These are phyloP conservation scores for Lepidocyrtinus sp. DNA, from an alignment of 2,888 invertebrate species.

Conservation along the genomic window DNA sequence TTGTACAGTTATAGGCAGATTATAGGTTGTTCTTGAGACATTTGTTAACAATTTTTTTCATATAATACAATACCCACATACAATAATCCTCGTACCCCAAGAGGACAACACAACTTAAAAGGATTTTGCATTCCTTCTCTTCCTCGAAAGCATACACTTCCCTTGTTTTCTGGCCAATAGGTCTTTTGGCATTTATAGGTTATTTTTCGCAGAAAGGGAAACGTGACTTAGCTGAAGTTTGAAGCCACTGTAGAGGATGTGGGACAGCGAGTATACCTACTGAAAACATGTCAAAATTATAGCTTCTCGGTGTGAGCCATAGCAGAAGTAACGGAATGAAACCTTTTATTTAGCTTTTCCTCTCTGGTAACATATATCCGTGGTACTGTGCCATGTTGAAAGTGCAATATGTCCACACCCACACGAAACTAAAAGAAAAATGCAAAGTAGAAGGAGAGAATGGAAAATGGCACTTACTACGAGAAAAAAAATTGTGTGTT, in stretches of 20 bases:
- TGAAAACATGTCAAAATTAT: constrained; percentile 49
- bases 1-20: too few species aligned
- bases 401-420: constrained; percentile 48
- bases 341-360: constrained; percentile 15
- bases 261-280: constrained; percentile 35
- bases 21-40: too few species aligned
- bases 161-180: too few species aligned
- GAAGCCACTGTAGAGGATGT: constrained; percentile 6
- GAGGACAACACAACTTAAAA: too few species aligned
- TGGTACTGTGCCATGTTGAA: neutral
- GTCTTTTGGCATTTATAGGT: too few species aligned
- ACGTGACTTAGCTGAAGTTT: neutral
- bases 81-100: too few species aligned
- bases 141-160: too few species aligned
- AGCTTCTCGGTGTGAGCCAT: constrained; percentile 48
- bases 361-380: neutral
- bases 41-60: too few species aligned
- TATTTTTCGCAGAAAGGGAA: constrained; percentile 6
- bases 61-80: too few species aligned
- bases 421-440: constrained; percentile 30
- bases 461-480: constrained; percentile 22
- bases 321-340: too few species aligned
- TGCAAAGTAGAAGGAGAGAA: constrained; percentile 27
- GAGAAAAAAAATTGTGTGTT: neutral
- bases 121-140: too few species aligned